Conservation (phyloP, 2,888 invertebrate species). For the Morpho deidamia region DNA sequence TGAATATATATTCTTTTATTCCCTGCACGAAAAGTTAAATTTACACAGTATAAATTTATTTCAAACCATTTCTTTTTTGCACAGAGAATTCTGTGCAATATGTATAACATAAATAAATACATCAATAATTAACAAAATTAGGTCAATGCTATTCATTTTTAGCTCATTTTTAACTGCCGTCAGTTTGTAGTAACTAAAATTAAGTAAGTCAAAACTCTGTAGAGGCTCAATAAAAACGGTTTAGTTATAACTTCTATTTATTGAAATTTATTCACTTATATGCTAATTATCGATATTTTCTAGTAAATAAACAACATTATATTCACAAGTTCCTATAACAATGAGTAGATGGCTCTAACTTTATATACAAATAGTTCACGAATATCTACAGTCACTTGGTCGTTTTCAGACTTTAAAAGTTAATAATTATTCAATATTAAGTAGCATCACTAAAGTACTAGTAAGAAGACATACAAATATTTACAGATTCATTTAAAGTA, state of each 20-base stretch:
- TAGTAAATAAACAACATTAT: conserved; percentile 67
- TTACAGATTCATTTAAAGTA: not conserved
- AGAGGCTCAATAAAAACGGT: too few species aligned
- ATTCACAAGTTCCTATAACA: conserved; percentile 50
- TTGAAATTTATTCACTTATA: conserved; percentile 54
- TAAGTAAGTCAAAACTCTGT: too few species aligned
- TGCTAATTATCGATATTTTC: conserved; percentile 48
- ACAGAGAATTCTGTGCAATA: too few species aligned
- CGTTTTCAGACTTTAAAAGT: conserved; percentile 70
- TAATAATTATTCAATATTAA: conserved; percentile 23
- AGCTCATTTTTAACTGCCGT: too few species aligned
- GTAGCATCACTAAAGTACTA: conserved; percentile 19
- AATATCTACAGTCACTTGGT: conserved; percentile 70
- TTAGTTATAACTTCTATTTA: conserved; percentile 56
- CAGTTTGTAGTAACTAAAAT: too few species aligned
- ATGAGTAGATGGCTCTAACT: conserved; percentile 52
- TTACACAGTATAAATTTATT: too few species aligned
- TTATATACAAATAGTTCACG: conserved; percentile 63
- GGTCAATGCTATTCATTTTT: too few species aligned
- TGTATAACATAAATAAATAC: too few species aligned
- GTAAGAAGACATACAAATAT: not conserved
- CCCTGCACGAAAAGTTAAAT: too few species aligned
- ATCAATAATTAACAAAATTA: too few species aligned
- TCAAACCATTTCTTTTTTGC: not conserved
- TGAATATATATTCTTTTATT: too few species aligned